Evolutionary conservation across 2,888 invertebrate species (phyloP).

Genomic region (Masnerella sp.): DNA sequence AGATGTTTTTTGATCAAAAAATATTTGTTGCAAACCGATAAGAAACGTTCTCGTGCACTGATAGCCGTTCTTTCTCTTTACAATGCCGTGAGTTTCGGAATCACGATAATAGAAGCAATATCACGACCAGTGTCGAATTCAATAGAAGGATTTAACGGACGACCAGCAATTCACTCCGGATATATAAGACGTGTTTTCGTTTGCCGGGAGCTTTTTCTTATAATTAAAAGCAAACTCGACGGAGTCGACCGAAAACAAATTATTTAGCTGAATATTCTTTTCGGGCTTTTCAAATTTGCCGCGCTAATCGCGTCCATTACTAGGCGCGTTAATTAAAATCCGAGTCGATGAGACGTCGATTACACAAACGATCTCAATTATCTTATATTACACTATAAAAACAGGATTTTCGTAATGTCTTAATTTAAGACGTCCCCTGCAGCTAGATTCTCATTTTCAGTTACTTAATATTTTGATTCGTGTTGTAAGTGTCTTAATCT

Average conservation of each 20-base stretch:
- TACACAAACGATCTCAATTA: slow-evolving; percentile 25
- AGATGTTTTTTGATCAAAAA: slow-evolving; percentile 44
- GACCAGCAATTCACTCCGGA: slow-evolving; percentile 52
- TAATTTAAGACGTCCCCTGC: too few species aligned
- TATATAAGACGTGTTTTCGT: slow-evolving; percentile 58
- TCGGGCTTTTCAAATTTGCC: neutral
- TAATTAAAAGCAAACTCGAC: slow-evolving; percentile 60
- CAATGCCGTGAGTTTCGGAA: slow-evolving; percentile 50
- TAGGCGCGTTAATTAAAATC: slow-evolving; percentile 24
- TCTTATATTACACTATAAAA: too few species aligned
- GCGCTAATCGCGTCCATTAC: slow-evolving; percentile 4
- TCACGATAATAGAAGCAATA: slow-evolving; percentile 61
- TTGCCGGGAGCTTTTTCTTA: slow-evolving; percentile 44
- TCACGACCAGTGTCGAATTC: slow-evolving; percentile 60
- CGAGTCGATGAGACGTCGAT: slow-evolving; percentile 5
- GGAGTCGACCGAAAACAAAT: slow-evolving; percentile 26
- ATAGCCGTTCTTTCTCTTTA: slow-evolving; percentile 34
- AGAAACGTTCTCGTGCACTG: slow-evolving; percentile 25
- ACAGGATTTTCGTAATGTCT: too few species aligned
- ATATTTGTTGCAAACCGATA: slow-evolving; percentile 49
- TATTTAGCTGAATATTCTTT: slow-evolving; percentile 30
- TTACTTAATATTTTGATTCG: too few species aligned
- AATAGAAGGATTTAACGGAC: slow-evolving; percentile 60
- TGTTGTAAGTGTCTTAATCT: too few species aligned
- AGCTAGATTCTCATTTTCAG: too few species aligned